These are phyloP conservation scores for Coregonus ussuriensis DNA, from an alignment of 2,797 vertebrate genomes.

Conservation along the genomic window DNA sequence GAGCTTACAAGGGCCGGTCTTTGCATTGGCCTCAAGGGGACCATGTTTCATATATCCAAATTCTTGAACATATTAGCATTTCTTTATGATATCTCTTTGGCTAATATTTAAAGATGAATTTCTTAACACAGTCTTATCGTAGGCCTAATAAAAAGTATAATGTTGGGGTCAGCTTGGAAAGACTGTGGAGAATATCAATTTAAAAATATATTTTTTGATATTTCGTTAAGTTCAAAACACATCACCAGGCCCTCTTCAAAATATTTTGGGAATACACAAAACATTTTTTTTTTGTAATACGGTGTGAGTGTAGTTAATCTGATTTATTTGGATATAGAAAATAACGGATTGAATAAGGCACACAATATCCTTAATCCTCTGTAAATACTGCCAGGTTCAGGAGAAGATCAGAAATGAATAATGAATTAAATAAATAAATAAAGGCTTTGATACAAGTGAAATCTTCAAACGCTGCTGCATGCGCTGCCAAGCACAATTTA, in stretches of 20 bases:
- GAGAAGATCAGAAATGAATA: conserved; percentile 39
- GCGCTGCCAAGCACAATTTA: conserved; percentile 35
- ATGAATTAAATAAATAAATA: conserved; percentile 50
- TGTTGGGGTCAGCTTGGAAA: not conserved
- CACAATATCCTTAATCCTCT: conserved; percentile 31
- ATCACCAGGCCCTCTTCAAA: conserved; percentile 18
- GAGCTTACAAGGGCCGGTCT: not conserved
- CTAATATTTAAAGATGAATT: not conserved
- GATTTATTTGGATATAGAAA: conserved; percentile 37
- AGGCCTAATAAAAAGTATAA: not conserved
- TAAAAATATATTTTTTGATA: not conserved
- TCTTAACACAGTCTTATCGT: too few relatives aligned
- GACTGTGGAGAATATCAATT: not conserved
- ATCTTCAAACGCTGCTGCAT: conserved; percentile 46
- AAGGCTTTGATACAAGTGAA: conserved; percentile 58
- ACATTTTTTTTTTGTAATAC: conserved; percentile 1
- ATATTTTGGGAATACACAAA: not conserved
- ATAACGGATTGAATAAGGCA: not conserved
- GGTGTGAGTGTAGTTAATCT: conserved; percentile 17
- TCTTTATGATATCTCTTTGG: not conserved
- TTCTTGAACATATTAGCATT: conserved; percentile 22
- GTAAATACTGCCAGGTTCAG: conserved; percentile 31
- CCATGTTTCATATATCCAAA: conserved; percentile 41
- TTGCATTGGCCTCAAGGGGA: conserved; percentile 51
- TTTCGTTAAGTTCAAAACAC: conserved; percentile 10